Evolutionary conservation across 2,888 invertebrate species (phyloP).

Genomic region (Acanthacorydalis orientalis): DNA sequence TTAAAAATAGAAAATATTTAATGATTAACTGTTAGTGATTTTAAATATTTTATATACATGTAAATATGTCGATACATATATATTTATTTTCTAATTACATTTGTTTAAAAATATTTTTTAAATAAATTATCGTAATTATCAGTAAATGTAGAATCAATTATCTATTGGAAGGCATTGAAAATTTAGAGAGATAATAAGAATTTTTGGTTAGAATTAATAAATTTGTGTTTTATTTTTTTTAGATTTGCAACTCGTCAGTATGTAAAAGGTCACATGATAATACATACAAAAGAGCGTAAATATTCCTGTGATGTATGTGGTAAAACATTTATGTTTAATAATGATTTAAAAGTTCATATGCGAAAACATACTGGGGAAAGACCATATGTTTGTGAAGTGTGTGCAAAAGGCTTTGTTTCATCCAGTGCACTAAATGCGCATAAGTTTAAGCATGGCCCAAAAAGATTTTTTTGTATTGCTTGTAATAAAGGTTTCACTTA

Average conservation of each 20-base stretch:
- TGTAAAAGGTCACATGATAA: conserved; percentile 4
- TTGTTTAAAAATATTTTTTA: no score
- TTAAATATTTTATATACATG: no score
- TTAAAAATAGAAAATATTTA: background rate
- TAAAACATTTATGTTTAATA: conserved; percentile 5
- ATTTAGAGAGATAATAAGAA: no score
- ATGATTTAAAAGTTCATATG: conserved; percentile 3
- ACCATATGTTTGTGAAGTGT: conserved; percentile 4
- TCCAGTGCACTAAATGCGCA: conserved; percentile 5
- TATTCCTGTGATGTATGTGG: conserved; percentile 4
- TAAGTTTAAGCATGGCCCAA: conserved; percentile 3
- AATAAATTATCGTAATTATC: no score
- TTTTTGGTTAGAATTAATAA: background rate
- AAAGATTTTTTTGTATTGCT: conserved; percentile 4
- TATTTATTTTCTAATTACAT: no score
- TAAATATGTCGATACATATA: no score
- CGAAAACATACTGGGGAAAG: conserved; percentile 5
- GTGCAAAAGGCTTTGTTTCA: conserved; percentile 5
- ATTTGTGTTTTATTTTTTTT: background rate
- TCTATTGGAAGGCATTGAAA: no score
- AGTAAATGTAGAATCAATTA: no score
- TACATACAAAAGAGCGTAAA: conserved; percentile 5
- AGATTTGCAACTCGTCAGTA: conserved; percentile 3
- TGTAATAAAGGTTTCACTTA: conserved; percentile 4
- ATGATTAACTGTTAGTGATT: no score